These are phyloP conservation scores for Diadegma fenestrale DNA, from an alignment of 2,888 invertebrate species.

Conservation along the genomic window DNA sequence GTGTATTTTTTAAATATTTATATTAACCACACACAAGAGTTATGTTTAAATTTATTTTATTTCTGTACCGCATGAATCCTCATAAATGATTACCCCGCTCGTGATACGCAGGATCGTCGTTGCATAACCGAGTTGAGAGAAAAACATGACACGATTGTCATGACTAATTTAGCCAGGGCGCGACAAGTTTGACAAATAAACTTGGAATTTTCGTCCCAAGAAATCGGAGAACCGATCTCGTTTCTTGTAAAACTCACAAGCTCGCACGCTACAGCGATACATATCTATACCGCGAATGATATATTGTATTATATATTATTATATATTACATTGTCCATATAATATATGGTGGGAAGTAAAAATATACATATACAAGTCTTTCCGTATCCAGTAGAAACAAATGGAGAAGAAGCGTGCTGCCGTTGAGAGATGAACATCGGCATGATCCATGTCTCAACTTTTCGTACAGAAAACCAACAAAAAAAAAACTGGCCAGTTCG, in stretches of 20 bases:
- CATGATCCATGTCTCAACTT: conserved; percentile 60
- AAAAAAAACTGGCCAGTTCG: conserved; percentile 74
- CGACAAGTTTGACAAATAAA: conserved; percentile 67
- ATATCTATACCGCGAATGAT: conserved; percentile 47
- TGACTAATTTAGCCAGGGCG: conserved; percentile 59
- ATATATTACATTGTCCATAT: conserved; percentile 27
- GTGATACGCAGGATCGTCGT: conserved; percentile 41
- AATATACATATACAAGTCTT: not conserved
- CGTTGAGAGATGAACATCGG: conserved; percentile 37
- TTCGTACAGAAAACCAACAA: conserved; percentile 11
- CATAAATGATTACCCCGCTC: conserved; percentile 55
- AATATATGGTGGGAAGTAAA: conserved; percentile 32
- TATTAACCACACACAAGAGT: not conserved
- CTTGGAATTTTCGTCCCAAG: conserved; percentile 54
- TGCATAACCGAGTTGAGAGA: conserved; percentile 44
- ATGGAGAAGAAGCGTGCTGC: conserved; percentile 20
- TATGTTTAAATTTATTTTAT: conserved; percentile 18
- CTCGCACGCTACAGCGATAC: conserved; percentile 57
- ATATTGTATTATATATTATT: conserved; percentile 39
- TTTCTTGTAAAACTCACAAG: conserved; percentile 58
- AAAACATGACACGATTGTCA: conserved; percentile 60
- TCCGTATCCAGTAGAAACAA: conserved; percentile 13
- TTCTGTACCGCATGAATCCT: conserved; percentile 3
- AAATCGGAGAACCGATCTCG: conserved; percentile 65
- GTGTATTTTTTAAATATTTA: conserved; percentile 21